These are phyloP conservation scores for Delia radicum DNA, from an alignment of 1,140 invertebrate species.

Conservation along the genomic window DNA sequence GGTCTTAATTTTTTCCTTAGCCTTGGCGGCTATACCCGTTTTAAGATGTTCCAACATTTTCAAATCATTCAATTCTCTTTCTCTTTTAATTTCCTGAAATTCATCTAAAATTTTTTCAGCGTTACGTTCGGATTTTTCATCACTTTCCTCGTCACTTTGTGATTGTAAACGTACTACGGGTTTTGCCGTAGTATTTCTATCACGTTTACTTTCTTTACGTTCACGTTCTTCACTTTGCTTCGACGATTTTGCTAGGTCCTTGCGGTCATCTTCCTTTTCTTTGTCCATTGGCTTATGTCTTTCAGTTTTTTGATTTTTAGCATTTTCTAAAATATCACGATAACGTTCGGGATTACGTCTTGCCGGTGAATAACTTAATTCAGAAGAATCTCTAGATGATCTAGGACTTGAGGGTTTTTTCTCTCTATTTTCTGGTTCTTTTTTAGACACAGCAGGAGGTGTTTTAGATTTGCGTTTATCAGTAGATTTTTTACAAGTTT, in stretches of 20 bases:
- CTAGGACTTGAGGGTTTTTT: not conserved
- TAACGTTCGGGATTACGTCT: constrained; percentile 66
- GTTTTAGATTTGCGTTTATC: not conserved
- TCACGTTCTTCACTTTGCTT: constrained; percentile 29
- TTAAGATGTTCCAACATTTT: constrained; percentile 66
- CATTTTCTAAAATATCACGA: constrained; percentile 60
- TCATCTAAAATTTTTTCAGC: constrained; percentile 38
- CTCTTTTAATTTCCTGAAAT: constrained; percentile 56
- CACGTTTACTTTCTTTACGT: constrained; percentile 15
- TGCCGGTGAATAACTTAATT: constrained; percentile 67
- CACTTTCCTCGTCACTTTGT: constrained; percentile 63
- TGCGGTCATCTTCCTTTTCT: not conserved
- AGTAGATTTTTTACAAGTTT: not conserved
- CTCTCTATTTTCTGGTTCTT: not conserved
- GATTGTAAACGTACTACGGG: constrained; percentile 65
- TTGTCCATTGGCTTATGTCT: constrained; percentile 51
- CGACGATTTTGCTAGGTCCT: not conserved
- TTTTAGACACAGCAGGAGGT: too few relatives aligned
- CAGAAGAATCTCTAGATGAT: constrained; percentile 38
- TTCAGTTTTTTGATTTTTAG: constrained; percentile 59
- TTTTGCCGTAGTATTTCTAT: not conserved
- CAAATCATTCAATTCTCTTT: constrained; percentile 58
- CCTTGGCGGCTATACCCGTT: constrained; percentile 65
- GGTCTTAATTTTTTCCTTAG: constrained; percentile 59
- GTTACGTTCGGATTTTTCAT: constrained; percentile 51